Base-by-base conservation (phyloP, 23 tunicate species). In the Ascidia mentula region DNA sequence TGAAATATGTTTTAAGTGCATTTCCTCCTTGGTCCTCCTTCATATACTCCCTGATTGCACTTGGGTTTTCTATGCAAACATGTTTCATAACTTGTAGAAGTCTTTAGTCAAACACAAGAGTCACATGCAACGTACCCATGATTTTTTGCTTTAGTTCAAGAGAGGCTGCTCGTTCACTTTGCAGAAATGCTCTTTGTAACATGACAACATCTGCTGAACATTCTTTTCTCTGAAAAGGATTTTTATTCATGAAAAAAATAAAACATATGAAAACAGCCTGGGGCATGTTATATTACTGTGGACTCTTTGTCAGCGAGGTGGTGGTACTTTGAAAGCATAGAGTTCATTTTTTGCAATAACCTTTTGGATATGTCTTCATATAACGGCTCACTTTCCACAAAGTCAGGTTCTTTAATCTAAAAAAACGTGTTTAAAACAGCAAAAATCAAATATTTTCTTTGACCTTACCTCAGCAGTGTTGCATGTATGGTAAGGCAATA, bases 181-280 rank as follows among this genome's bases (percentile, higher is more conserved):
- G 97, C 35, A 87, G 73, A 73, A 87, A 92, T 38, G 82, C 45
- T 40, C 97, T 77, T 46, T 87, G 89, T 8, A 92, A 72, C 92
- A 92, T 87, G 18, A 92, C 97, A 61, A 60, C 73, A 36, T 92
- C 92, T 78, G 97, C 87, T 0, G 92, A 87, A 76, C 89, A 92
- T 18, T 60, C 76, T 17, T 79, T 84, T 75, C 88, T 83, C 97
- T 89, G 78, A 36, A 75, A 69, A 73, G 13, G 30, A 24, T 24
- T 77, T 4, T 34, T 46, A 26, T 32, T 46, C 9, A 46, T 6
- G 8, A 3, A 45, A 6, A 28, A 2, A 24, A 1, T 77, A 18
- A 12, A n/a, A 35, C 2, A 31, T 17, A 26, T 7, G 40, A 77
- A 46, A 77, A 77, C 33, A 45, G 40, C 3, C 8, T 13, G 34